Percentiles rank a stretch among this genome's conserved stretches.
These are phyloP conservation scores for Sandelia bainsii DNA, from an alignment of 2,797 vertebrate species.

Conservation along the genomic window DNA sequence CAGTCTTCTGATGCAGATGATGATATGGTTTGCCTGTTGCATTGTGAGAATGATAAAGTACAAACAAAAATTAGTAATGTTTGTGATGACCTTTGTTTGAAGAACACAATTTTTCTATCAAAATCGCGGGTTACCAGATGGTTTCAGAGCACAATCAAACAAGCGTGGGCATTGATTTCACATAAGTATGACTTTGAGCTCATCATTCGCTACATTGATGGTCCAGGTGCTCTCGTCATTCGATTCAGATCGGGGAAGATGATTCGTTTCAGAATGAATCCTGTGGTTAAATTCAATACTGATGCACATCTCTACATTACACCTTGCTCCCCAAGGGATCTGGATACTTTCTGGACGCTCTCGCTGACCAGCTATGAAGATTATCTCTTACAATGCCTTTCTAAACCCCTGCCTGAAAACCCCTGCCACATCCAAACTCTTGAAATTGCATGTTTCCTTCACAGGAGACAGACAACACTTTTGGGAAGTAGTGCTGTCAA, in stretches of 20 bases:
- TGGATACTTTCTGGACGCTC: slow-evolving; percentile 86
- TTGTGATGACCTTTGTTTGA: slow-evolving; percentile 83
- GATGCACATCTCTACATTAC: slow-evolving; percentile 87
- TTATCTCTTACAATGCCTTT: slow-evolving; percentile 82
- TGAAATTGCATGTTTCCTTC: slow-evolving; percentile 90
- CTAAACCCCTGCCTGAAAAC: slow-evolving; percentile 82
- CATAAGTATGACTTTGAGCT: slow-evolving; percentile 94
- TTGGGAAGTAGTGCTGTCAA: slow-evolving; percentile 85
- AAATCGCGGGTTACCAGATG: slow-evolving; percentile 87
- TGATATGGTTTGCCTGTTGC: slow-evolving; percentile 91
- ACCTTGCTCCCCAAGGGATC: slow-evolving; percentile 63
- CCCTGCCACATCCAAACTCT: slow-evolving; percentile 90
- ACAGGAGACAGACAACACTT: slow-evolving; percentile 86
- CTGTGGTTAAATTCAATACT: slow-evolving; percentile 87
- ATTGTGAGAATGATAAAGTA: slow-evolving; percentile 71
- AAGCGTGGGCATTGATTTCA: slow-evolving; percentile 91
- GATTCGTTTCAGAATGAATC: slow-evolving; percentile 88
- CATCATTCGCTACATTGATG: slow-evolving; percentile 81
- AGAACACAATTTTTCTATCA: slow-evolving; percentile 85
- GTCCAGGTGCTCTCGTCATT: slow-evolving; percentile 87
- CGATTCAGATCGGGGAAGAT: slow-evolving; percentile 90
- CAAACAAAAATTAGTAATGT: slow-evolving; percentile 40
- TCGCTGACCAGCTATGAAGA: slow-evolving; percentile 88
- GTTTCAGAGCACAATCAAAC: slow-evolving; percentile 88
- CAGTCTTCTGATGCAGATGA: slow-evolving; percentile 85